Conservation (phyloP, 2,113 vertebrate species). For the Seriola aureovittata region DNA sequence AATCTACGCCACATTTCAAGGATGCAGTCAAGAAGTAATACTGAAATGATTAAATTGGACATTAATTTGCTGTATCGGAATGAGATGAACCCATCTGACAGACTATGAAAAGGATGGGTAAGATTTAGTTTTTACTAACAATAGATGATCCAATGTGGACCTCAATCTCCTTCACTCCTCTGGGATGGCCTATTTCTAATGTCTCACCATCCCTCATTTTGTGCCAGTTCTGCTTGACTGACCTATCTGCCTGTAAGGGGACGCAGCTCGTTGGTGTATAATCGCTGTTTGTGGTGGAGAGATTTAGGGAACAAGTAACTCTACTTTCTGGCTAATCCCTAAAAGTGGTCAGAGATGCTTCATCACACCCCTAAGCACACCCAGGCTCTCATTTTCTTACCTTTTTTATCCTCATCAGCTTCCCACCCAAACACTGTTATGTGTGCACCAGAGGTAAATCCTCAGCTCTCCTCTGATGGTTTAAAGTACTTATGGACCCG, state of each 20-base stretch:
- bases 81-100: not conserved
- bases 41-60: constrained; percentile 22
- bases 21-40: constrained; percentile 25
- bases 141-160: constrained; percentile 22
- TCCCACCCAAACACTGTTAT: constrained; percentile 4
- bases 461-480: not conserved
- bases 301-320: constrained; percentile 46
- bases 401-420: constrained; percentile 18
- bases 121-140: constrained; percentile 28
- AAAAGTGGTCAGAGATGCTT: constrained; percentile 59
- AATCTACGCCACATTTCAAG: not conserved
- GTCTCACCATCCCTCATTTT: constrained; percentile 46
- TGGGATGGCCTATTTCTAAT: constrained; percentile 53
- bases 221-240: constrained; percentile 50
- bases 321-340: constrained; percentile 57
- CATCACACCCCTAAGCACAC: constrained; percentile 49
- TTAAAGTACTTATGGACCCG: constrained; percentile 17
- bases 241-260: constrained; percentile 49
- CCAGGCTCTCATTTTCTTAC: constrained; percentile 3
- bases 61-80: constrained; percentile 20
- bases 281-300: constrained; percentile 62
- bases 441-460: constrained; percentile 31
- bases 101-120: not conserved
- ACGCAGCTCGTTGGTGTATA: constrained; percentile 38
- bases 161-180: constrained; percentile 25